phyloP scores from a whole-genome alignment of 1,140 invertebrate species.

The Drosophila kanapiae region DNA sequence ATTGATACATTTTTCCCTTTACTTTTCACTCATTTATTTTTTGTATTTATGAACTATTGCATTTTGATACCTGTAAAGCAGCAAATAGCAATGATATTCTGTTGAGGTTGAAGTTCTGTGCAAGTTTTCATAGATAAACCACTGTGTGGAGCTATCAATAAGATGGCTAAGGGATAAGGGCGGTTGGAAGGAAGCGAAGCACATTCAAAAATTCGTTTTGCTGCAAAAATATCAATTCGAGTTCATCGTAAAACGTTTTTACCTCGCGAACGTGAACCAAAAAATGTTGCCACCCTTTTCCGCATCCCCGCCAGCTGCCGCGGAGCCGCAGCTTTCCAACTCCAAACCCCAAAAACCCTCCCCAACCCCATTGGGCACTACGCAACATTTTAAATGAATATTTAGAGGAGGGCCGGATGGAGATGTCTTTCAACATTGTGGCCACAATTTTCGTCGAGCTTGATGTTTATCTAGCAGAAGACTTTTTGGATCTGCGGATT shows the following conservation, averaged over 20 bases:
- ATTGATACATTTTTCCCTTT: neutral
- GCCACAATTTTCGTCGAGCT: constrained; percentile 9
- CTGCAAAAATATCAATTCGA: constrained; percentile 73
- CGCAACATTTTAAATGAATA: constrained; percentile 68
- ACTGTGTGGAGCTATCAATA: constrained; percentile 32
- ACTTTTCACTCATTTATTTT: neutral
- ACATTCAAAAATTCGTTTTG: constrained; percentile 68
- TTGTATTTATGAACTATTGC: neutral
- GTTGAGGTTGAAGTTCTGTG: rapidly evolving
- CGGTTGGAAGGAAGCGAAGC: constrained; percentile 32
- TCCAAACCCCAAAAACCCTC: neutral
- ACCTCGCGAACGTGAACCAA: constrained; percentile 58
- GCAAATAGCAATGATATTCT: neutral
- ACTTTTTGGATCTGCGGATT: constrained; percentile 2
- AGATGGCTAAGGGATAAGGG: constrained; percentile 30
- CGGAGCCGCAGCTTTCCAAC: neutral
- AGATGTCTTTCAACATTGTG: constrained; percentile 35
- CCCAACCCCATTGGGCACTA: constrained; percentile 13
- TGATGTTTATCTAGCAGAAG: constrained; percentile 16
- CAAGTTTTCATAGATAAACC: neutral
- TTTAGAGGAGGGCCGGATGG: constrained; percentile 37
- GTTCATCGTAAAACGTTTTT: constrained; percentile 77
- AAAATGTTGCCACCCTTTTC: constrained; percentile 5
- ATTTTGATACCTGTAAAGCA: no score
- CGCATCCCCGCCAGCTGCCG: neutral